Base-by-base conservation (phyloP, 2,888 invertebrate species). In the Drosophila quinaria region DNA sequence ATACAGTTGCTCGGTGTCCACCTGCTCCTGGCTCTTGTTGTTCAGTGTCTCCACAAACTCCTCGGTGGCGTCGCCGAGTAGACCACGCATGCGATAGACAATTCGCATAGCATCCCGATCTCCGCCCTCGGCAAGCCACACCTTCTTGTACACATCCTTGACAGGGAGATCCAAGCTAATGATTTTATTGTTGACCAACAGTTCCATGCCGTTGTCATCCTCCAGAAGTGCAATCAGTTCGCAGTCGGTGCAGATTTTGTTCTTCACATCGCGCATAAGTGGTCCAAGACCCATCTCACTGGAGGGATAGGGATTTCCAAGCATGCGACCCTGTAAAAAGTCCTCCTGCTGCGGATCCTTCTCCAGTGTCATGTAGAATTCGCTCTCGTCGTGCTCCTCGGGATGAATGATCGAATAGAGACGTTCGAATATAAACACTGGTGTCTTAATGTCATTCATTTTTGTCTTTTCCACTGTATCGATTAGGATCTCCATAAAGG, bases 261-360 rank as follows among this genome's bases (percentile, higher is more conserved):
- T 99, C 93, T 99, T 99, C 10, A 99, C 97, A 92, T 99, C 98
- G 41, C 99, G 94, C 99, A 99, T 99, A 11, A 99, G 93, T 0
- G 99, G 99, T 0, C 99, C 99, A 85, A 99, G 94, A 8, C 98
- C 99, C 0, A 97, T 96, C 91, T 99, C 99, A 33, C 96, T 94
- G 35, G 97, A 98, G 63, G 97, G 98, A 93, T 99, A 99, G 0
- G 99, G 99, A 94, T 99, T 99, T 54, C 99, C 99, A 84, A 98
- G 94, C 99, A 99, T 99, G 39, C 99, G 95, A 8, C 98, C 97
- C 94, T 96, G 93, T 82, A 99, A 94, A 93, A 99, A 99, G 94
- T 99, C 99, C 93, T 99, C 99, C 90, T 99, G 99, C 87, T 99
- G 99, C 0, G 98, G 97, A 94, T 99, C 99, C 91, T 99, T 99